These are phyloP conservation scores for Takifugu flavidus DNA, from an alignment of 2,113 vertebrate genomes.

Conservation along the genomic window DNA sequence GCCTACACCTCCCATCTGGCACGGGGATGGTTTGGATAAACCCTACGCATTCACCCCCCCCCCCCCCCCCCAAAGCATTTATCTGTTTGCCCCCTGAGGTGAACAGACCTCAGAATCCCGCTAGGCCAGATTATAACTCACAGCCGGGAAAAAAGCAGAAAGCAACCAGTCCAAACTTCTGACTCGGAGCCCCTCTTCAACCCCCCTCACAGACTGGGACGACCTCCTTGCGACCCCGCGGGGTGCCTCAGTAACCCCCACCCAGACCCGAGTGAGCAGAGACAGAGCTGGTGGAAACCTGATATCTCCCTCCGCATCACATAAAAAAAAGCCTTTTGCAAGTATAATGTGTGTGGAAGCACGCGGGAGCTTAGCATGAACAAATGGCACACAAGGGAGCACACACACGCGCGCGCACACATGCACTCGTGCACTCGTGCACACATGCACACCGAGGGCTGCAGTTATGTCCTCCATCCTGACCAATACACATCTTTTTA, in stretches of 20 bases:
- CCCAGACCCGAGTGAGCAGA: conserved; percentile 35
- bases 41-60: no score
- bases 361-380: no score
- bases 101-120: conserved; percentile 57
- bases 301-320: conserved; percentile 39
- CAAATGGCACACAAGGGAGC: background rate
- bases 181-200: conserved; percentile 42
- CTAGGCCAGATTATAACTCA: conserved; percentile 61
- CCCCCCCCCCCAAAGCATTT: conserved; percentile 18
- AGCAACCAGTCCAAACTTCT: conserved; percentile 50
- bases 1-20: no score
- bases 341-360: background rate
- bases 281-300: conserved; percentile 47
- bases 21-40: no score
- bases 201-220: conserved; percentile 43
- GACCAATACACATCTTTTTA: conserved; percentile 15
- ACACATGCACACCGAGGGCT: background rate
- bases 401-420: background rate
- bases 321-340: conserved; percentile 5
- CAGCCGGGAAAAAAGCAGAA: conserved; percentile 23
- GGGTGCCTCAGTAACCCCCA: conserved; percentile 41
- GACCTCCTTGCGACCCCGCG: conserved; percentile 52
- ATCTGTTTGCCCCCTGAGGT: conserved; percentile 61
- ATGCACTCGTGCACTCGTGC: conserved; percentile 6
- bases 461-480: background rate